Evolutionary conservation across 2,888 invertebrate species (phyloP).

Genomic region (Ochropleura leucogaster): DNA sequence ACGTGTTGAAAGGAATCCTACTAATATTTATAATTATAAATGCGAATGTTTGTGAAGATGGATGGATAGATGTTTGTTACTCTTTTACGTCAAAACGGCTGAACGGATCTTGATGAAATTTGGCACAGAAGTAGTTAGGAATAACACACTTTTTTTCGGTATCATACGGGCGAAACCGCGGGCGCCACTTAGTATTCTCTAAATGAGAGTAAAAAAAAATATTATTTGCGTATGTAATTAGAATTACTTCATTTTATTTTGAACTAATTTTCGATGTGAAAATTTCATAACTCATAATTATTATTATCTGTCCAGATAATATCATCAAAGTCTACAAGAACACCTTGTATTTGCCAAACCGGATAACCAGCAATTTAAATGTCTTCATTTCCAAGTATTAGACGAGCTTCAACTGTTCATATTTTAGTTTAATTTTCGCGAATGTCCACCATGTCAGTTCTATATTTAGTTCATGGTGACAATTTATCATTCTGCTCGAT

Average conservation of each 20-base stretch:
- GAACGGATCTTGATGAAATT: no score
- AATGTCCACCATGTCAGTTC: constrained; percentile 39
- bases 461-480: constrained; percentile 64
- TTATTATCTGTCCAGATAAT: constrained; percentile 12
- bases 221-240: neutral
- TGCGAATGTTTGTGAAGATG: no score
- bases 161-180: no score
- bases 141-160: no score
- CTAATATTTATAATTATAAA: no score
- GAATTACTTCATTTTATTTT: neutral
- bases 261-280: neutral
- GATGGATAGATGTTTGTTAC: no score
- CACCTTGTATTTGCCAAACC: constrained; percentile 22
- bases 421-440: constrained; percentile 25
- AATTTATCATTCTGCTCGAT: constrained; percentile 62
- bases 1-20: neutral
- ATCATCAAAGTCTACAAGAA: constrained; percentile 39
- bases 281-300: constrained; percentile 25
- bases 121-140: no score
- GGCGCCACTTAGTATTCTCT: no score
- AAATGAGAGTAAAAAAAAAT: neutral
- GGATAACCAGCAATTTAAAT: constrained; percentile 45
- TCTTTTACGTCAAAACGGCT: no score
- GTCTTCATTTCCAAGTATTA: constrained; percentile 35
- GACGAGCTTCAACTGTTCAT: constrained; percentile 4